A percentile compares a stretch with the other conserved stretches of the same genome.
Evolutionary conservation across 1,140 invertebrate genomes (phyloP).

Genomic region (Pantala flavescens): DNA sequence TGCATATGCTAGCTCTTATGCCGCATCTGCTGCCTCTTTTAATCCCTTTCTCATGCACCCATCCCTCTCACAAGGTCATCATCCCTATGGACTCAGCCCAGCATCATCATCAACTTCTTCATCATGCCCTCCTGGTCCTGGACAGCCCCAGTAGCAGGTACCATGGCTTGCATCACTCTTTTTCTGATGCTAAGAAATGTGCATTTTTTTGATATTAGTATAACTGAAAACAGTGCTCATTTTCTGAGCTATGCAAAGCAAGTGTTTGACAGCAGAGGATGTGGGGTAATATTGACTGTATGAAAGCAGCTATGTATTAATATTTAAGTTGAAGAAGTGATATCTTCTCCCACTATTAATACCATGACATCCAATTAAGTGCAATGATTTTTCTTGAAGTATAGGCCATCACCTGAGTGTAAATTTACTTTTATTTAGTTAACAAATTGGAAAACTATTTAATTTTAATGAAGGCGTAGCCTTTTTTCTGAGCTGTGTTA

Average conservation of each 20-base stretch:
- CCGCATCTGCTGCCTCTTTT: neutral
- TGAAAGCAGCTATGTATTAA: neutral
- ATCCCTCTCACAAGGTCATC: neutral
- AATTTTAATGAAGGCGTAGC: no score
- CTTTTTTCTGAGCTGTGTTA: no score
- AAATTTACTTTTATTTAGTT: neutral
- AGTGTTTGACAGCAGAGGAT: neutral
- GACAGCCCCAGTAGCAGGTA: conserved; percentile 1
- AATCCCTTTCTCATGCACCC: neutral
- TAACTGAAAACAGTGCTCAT: neutral
- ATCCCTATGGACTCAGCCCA: neutral
- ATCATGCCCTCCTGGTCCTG: neutral
- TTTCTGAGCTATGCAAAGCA: neutral
- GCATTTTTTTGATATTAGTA: neutral
- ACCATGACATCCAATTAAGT: neutral
- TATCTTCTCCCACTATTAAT: neutral
- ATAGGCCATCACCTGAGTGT: neutral
- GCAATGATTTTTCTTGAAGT: neutral
- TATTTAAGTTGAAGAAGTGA: neutral
- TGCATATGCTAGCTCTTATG: neutral
- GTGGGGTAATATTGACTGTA: neutral
- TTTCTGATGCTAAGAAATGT: neutral
- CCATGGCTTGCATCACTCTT: conserved; percentile 4
- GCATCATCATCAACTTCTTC: neutral
- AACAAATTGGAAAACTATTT: neutral